Percentiles rank a stretch among this genome's conserved stretches.
phyloP scores from a whole-genome alignment of 2,797 vertebrate species.

The Thripadectes ignobilis region DNA sequence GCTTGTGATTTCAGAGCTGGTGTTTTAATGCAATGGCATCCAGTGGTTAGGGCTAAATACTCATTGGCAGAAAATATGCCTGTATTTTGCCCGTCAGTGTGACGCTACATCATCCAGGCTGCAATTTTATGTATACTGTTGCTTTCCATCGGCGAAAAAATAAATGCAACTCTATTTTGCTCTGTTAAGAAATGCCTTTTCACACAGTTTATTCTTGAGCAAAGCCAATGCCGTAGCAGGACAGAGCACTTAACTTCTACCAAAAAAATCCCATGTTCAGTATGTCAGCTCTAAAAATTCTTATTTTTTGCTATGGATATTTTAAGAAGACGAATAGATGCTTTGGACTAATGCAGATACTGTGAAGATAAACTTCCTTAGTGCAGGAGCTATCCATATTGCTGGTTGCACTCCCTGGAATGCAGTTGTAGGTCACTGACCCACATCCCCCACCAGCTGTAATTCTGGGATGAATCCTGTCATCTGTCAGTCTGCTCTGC shows the following conservation, averaged over 20 bases:
- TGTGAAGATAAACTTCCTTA: not conserved
- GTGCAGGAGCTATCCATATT: not conserved
- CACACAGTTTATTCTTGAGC: not conserved
- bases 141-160: not conserved
- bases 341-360: not conserved
- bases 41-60: not conserved
- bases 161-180: not conserved
- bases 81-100: not conserved
- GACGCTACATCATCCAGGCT: not conserved
- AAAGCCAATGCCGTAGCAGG: not conserved
- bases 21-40: not conserved
- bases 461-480: not conserved
- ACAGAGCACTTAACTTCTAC: not conserved
- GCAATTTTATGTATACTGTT: not conserved
- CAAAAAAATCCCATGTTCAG: not conserved
- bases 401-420: not conserved
- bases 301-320: not conserved
- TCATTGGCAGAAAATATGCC: not conserved
- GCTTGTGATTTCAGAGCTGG: not conserved
- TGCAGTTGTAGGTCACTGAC: not conserved
- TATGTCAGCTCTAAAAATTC: not conserved
- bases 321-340: not conserved
- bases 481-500: not conserved
- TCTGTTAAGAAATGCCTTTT: not conserved
- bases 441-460: accelerated